These are phyloP conservation scores for Cyclopterus lumpus DNA, from an alignment of 2,797 vertebrate genomes.

Conservation along the genomic window DNA sequence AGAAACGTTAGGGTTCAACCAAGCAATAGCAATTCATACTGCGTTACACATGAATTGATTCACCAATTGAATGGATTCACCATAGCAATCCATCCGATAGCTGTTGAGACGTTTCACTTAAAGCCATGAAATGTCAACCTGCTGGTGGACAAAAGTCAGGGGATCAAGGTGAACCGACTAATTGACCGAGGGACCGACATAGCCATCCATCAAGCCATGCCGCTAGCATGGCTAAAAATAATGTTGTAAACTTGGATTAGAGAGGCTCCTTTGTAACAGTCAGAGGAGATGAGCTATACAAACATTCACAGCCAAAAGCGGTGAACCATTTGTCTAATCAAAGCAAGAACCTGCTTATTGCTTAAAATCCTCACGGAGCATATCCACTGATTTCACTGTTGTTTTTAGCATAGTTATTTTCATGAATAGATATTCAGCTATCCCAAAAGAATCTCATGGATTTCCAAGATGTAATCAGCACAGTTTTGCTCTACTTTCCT, in stretches of 20 bases:
- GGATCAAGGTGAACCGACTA: neutral
- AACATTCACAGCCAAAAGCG: neutral
- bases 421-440: slow-evolving; percentile 34
- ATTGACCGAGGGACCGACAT: neutral
- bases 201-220: neutral
- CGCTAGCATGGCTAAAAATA: neutral
- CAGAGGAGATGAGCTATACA: neutral
- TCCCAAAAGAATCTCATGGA: slow-evolving; percentile 56
- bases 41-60: too few relatives aligned
- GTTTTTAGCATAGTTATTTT: slow-evolving; percentile 55
- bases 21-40: neutral
- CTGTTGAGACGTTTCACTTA: neutral
- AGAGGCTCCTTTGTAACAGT: slow-evolving; percentile 18
- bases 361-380: slow-evolving; percentile 6
- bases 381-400: slow-evolving; percentile 10
- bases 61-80: neutral
- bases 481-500: slow-evolving; percentile 76
- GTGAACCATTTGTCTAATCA: slow-evolving; percentile 13
- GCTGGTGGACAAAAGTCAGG: neutral
- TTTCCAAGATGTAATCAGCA: slow-evolving; percentile 70
- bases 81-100: neutral
- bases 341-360: slow-evolving; percentile 13
- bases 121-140: neutral
- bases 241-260: slow-evolving; percentile 11
- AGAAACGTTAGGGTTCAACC: neutral